Evolutionary conservation across 1,140 invertebrate genomes (phyloP), one percentile per base, ranked within the genome.

Genomic region (Aporrectodea caliginosa): DNA sequence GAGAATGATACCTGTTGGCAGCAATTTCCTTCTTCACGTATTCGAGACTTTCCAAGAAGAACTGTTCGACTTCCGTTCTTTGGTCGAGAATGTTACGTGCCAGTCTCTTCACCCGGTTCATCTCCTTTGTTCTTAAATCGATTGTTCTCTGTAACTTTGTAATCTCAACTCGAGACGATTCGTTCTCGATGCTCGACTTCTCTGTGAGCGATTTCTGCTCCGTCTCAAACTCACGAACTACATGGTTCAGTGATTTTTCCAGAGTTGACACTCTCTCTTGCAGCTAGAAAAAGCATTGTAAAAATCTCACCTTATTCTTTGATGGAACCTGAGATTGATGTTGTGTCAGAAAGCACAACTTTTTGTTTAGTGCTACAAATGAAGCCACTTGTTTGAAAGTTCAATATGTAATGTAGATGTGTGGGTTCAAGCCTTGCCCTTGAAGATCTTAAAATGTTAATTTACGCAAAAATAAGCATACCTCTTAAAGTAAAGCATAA

Each of bases 81-180:
- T 88, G 85, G 77, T 88, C 85, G 1, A 89, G 82, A 76, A 88
- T 88, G 78, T 87, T 88, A 81, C 85, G 86, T 2, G 88, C 88
- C 68, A 89, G 81, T 81, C 83, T 84, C 81, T 88, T 88, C 2
- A 88, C 85, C 82, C 87, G 86, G 78, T 85, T 86, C 87, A 88
- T 87, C 80, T 88, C 87, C 80, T 85, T 86, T 58, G 84, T 87
- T 82, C 88, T 88, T 32, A 88, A 78, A 77, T 88, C 88, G 74
- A 89, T 84, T 0, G 85, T 83, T 76, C 86, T 80, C 81, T 87
- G 85, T n/a, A 88, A 81, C 80, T 88, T 87, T 35, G 81, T 82
- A 31, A 88, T 83, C 81, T 89, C 87, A 69, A 83, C 84, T 74
- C 83, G 82, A 2, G 85, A 83, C 31, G 86, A 84, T 73, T 87